Evolutionary conservation across 2,113 vertebrate genomes (phyloP).

Genomic region (Gorilla gorilla): DNA sequence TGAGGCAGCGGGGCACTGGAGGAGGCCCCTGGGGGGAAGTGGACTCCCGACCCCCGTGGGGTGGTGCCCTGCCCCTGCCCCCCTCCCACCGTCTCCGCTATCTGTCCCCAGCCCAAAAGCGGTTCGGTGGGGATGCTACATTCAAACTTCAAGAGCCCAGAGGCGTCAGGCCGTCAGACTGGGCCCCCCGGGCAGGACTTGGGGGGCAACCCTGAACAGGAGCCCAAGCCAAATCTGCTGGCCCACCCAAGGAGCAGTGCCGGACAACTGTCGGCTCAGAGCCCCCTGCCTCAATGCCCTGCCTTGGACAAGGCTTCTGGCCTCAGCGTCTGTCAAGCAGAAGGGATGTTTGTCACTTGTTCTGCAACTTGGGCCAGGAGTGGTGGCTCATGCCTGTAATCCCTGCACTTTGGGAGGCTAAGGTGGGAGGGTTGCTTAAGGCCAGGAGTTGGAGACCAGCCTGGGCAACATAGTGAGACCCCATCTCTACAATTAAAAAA

Average conservation of each 20-base stretch:
- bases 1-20: slow-evolving; percentile 84
- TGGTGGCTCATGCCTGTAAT: not conserved
- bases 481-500: not conserved
- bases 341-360: not conserved
- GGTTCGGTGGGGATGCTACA: not conserved
- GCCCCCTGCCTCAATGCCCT: fast-evolving
- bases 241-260: not conserved
- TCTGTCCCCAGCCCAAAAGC: not conserved
- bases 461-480: not conserved
- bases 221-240: too few species aligned
- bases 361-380: not conserved
- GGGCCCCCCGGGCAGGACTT: not conserved
- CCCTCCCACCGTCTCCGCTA: not conserved
- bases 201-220: not conserved
- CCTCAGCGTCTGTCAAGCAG: not conserved
- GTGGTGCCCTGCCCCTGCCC: not conserved
- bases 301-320: not conserved
- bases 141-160: not conserved
- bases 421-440: not conserved
- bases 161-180: not conserved
- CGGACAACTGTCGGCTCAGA: not conserved
- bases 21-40: slow-evolving; percentile 35
- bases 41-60: not conserved
- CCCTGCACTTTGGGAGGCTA: not conserved
- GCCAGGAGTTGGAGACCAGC: not conserved